Conservation (phyloP, 2,888 invertebrate species). For the Amiota mariae region DNA sequence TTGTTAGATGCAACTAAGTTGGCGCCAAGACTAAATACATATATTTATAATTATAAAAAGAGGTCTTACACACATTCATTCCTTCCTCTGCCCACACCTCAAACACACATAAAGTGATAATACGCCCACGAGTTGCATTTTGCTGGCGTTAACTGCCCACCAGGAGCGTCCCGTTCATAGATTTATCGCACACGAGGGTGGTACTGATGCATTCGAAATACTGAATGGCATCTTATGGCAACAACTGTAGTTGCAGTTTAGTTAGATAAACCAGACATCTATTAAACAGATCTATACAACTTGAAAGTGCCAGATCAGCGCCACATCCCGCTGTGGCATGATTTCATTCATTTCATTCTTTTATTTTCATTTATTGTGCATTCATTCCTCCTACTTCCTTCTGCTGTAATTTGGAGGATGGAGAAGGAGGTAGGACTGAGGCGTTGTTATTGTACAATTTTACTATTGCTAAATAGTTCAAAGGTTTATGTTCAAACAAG, state of each 20-base stretch:
- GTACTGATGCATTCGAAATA: conserved; percentile 12
- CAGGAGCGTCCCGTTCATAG: conserved; percentile 56
- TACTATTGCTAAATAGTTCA: no score
- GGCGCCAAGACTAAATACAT: conserved; percentile 5
- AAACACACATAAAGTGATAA: not conserved
- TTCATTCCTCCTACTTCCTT: no score
- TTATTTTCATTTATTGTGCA: no score
- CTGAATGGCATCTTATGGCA: not conserved
- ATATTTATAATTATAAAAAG: not conserved
- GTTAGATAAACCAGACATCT: not conserved
- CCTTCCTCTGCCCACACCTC: not conserved
- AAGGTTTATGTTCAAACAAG: no score
- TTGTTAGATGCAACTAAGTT: not conserved
- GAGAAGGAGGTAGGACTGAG: no score
- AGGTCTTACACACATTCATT: not conserved
- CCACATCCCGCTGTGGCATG: conserved; percentile 24
- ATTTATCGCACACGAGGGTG: conserved; percentile 67
- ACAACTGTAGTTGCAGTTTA: not conserved
- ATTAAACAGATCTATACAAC: conserved; percentile 10
- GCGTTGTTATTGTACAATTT: no score
- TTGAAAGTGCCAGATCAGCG: conserved; percentile 20
- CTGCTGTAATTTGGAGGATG: no score
- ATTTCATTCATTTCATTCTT: not conserved
- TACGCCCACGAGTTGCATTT: conserved; percentile 9
- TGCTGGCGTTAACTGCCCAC: conserved; percentile 49